phyloP scores from a whole-genome alignment of 2,888 invertebrate genomes.

The Malacosoma neustria region DNA sequence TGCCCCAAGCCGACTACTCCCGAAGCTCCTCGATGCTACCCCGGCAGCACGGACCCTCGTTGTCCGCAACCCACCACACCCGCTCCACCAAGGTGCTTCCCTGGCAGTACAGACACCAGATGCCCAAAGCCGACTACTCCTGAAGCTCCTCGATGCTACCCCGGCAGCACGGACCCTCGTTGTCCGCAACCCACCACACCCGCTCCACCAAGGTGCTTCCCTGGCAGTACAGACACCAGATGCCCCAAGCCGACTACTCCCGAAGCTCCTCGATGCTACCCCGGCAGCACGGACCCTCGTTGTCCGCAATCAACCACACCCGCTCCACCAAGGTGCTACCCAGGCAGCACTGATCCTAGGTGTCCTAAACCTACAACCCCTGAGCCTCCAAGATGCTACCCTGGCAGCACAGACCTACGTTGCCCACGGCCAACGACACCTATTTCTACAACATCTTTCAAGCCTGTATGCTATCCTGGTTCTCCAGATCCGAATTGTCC shows the following conservation, averaged over 20 bases:
- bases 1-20: conserved; percentile 12
- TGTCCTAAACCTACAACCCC: conserved; percentile 24
- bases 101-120: conserved; percentile 28
- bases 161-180: conserved; percentile 15
- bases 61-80: conserved; percentile 30
- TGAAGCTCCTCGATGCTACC: conserved; percentile 16
- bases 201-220: conserved; percentile 22
- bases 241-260: conserved; percentile 10
- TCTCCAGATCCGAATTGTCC: conserved; percentile 29
- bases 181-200: conserved; percentile 23
- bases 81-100: conserved; percentile 13
- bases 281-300: conserved; percentile 19
- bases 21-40: conserved; percentile 30
- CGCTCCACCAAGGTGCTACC: conserved; percentile 14
- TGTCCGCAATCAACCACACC: conserved; percentile 12
- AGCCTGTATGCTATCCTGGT: conserved; percentile 26
- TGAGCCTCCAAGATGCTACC: conserved; percentile 18
- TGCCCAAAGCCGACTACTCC: conserved; percentile 29
- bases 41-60: conserved; percentile 42
- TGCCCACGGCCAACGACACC: conserved; percentile 22
- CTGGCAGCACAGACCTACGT: conserved; percentile 24
- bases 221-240: conserved; percentile 13
- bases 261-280: conserved; percentile 18
- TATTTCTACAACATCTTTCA: conserved; percentile 14
- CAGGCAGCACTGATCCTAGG: conserved; percentile 14